Evolutionary conservation across 2,888 invertebrate genomes (phyloP).

Genomic region (Drosophila stalkeri): DNA sequence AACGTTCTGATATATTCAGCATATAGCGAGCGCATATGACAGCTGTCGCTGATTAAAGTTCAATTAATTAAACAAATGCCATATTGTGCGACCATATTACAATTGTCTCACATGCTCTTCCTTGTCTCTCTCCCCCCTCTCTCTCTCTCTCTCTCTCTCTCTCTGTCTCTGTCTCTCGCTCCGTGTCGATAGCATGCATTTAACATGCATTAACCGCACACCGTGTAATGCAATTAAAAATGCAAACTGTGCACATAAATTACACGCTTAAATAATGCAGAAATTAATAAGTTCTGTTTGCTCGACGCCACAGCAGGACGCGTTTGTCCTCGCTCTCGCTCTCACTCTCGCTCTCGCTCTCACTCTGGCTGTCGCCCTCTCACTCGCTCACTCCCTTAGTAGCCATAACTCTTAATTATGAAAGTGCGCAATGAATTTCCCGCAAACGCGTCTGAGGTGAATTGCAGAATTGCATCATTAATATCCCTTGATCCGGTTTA

Average conservation of each 20-base stretch:
- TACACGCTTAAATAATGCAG: constrained; percentile 77
- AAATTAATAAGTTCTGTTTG: constrained; percentile 76
- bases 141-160: not conserved
- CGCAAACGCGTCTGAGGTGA: constrained; percentile 44
- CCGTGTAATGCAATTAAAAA: constrained; percentile 78
- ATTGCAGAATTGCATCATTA: constrained; percentile 55
- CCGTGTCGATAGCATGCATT: constrained; percentile 57
- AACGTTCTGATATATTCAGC: not conserved
- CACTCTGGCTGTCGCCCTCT: too few species aligned
- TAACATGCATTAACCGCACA: constrained; percentile 76
- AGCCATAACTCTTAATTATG: constrained; percentile 73
- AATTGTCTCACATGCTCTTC: constrained; percentile 30
- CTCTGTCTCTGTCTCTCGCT: not conserved
- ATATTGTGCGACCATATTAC: constrained; percentile 54
- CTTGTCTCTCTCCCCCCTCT: not conserved
- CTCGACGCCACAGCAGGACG: constrained; percentile 26
- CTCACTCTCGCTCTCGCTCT: not conserved
- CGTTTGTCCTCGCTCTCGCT: not conserved
- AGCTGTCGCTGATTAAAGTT: constrained; percentile 73
- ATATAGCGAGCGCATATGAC: constrained; percentile 26
- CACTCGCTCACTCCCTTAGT: not conserved
- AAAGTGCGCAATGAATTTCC: constrained; percentile 41
- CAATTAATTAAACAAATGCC: constrained; percentile 76
- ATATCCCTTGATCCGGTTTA: constrained; percentile 67
- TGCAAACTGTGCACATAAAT: constrained; percentile 76